phyloP scores from a whole-genome alignment of 2,888 invertebrate species.

The Cantharis nigra region DNA sequence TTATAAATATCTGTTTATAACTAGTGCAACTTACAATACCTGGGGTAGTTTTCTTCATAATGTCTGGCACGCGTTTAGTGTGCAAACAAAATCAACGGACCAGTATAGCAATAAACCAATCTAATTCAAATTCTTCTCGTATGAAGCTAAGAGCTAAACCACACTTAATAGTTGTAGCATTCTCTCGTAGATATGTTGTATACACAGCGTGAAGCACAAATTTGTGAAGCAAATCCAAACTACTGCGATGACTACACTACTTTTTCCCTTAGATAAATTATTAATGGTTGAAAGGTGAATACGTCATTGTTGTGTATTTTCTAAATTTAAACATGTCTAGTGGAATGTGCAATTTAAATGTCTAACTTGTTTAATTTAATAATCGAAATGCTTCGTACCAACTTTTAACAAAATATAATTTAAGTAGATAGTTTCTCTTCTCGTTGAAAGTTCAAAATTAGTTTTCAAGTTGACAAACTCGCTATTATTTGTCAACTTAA shows the following conservation, averaged over 20 bases:
- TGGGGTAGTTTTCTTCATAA: too few relatives aligned
- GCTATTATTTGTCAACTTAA: constrained; percentile 7
- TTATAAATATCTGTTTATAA: too few relatives aligned
- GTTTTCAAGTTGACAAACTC: neutral
- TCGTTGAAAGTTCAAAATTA: neutral
- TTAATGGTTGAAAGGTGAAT: too few relatives aligned
- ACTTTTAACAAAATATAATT: neutral
- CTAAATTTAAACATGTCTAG: neutral
- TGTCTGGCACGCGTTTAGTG: too few relatives aligned
- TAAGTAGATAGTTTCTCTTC: neutral
- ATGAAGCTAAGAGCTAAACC: neutral
- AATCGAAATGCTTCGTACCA: neutral
- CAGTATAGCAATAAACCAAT: neutral
- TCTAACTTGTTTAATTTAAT: neutral
- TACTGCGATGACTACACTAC: neutral
- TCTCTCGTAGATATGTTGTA: too few relatives aligned
- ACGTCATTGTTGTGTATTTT: neutral
- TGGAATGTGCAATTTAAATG: neutral
- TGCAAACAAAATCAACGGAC: neutral
- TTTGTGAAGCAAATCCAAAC: too few relatives aligned
- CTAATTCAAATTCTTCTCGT: neutral
- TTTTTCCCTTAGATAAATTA: too few relatives aligned
- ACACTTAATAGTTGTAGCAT: neutral
- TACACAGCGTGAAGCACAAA: too few relatives aligned
- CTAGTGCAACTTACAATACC: too few relatives aligned